Conservation (phyloP, 2,113 vertebrate species). For the Paraplagusia blochii region DNA sequence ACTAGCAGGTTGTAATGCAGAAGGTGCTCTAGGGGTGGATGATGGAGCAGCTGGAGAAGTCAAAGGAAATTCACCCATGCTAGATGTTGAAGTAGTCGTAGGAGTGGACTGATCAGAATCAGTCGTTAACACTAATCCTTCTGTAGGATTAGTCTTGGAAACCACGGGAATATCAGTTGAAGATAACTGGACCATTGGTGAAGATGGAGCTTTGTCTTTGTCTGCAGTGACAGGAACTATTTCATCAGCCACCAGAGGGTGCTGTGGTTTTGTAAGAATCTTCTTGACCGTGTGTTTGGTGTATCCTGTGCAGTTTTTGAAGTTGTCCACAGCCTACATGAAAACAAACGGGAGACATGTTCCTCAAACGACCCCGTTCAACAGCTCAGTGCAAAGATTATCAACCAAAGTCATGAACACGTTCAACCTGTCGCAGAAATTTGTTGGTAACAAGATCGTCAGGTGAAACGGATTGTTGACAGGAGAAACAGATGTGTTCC, state of each 20-base stretch:
- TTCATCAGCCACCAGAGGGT: constrained; percentile 78
- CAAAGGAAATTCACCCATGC: too few species aligned
- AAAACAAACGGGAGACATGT: background rate
- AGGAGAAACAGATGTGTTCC: constrained; percentile 91
- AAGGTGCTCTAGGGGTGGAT: too few species aligned
- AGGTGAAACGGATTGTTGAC: constrained; percentile 94
- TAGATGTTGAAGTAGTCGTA: too few species aligned
- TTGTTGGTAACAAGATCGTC: constrained; percentile 98
- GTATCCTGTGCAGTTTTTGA: constrained; percentile 96
- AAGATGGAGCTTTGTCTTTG: constrained; percentile 14
- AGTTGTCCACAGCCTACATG: constrained; percentile 94
- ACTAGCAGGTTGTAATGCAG: too few species aligned
- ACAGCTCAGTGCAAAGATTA: background rate
- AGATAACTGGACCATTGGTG: constrained; percentile 28
- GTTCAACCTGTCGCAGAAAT: constrained; percentile 91
- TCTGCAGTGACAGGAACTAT: constrained; percentile 66
- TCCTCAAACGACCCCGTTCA: background rate
- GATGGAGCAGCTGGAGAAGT: too few species aligned
- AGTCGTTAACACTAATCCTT: constrained; percentile 26
- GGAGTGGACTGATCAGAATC: constrained; percentile 14
- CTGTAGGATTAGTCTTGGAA: constrained; percentile 18
- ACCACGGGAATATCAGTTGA: constrained; percentile 18
- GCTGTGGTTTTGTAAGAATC: constrained; percentile 83
- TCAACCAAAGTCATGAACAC: background rate
- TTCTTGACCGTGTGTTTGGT: constrained; percentile 78